phyloP scores from a whole-genome alignment of 2,888 invertebrate species.

The Ormyrus thymus region DNA sequence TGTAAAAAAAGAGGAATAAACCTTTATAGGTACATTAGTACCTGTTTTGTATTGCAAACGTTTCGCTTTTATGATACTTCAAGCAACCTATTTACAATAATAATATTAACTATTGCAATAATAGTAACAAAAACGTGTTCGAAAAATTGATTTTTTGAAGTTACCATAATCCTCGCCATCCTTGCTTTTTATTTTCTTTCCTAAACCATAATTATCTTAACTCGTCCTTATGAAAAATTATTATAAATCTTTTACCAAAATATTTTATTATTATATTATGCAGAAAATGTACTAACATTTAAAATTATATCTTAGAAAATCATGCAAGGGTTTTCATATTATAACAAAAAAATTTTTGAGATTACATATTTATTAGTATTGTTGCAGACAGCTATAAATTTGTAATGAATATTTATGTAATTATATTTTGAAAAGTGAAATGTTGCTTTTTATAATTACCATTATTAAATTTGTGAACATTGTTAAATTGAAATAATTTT shows the following conservation, averaged over 20 bases:
- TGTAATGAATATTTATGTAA: neutral
- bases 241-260: neutral
- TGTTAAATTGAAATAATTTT: too few species aligned
- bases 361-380: too few species aligned
- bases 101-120: conserved; percentile 45
- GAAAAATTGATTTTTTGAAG: conserved; percentile 33
- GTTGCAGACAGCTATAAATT: neutral
- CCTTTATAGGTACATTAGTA: conserved; percentile 27
- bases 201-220: conserved; percentile 12
- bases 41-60: conserved; percentile 32
- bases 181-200: conserved; percentile 10
- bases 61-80: conserved; percentile 12
- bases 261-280: too few species aligned
- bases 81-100: conserved; percentile 39
- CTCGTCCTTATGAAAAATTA: conserved; percentile 44
- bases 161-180: conserved; percentile 41
- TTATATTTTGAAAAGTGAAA: neutral
- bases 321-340: too few species aligned
- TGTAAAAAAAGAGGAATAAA: conserved; percentile 34
- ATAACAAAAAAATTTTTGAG: too few species aligned
- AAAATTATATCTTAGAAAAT: too few species aligned
- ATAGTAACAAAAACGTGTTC: conserved; percentile 36
- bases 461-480: too few species aligned
- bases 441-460: neutral
- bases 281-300: too few species aligned